These are phyloP conservation scores for Aphelenchoides fujianensis DNA, from an alignment of 1,140 invertebrate species.

Conservation along the genomic window DNA sequence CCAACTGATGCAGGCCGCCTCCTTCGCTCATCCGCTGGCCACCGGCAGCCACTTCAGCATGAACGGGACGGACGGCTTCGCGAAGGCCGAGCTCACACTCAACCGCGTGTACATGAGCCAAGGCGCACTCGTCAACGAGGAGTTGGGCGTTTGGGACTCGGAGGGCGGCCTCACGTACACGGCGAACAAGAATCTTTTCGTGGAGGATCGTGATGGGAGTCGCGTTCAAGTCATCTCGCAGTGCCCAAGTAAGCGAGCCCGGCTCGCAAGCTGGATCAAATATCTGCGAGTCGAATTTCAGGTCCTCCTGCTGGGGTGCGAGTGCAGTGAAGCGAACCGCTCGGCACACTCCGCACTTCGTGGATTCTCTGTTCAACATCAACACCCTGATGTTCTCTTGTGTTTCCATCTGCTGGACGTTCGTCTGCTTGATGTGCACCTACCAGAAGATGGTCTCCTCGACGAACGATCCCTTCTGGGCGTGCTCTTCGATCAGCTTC, in stretches of 20 bases:
- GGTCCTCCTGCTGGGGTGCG: constrained; percentile 34
- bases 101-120: constrained; percentile 39
- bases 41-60: constrained; percentile 37
- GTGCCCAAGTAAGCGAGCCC: constrained; percentile 42
- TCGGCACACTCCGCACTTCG: constrained; percentile 32
- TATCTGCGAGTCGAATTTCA: too few relatives aligned
- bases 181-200: constrained; percentile 26
- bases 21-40: constrained; percentile 43
- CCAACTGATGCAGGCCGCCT: constrained; percentile 26
- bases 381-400: constrained; percentile 37
- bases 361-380: constrained; percentile 26
- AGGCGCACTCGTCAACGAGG: constrained; percentile 26
- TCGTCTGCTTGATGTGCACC: constrained; percentile 49
- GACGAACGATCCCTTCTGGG: constrained; percentile 37
- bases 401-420: constrained; percentile 32
- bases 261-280: neutral
- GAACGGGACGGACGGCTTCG: constrained; percentile 46
- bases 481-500: constrained; percentile 39
- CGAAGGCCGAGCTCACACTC: constrained; percentile 36
- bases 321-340: constrained; percentile 23
- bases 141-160: constrained; percentile 39
- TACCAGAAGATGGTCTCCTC: constrained; percentile 46
- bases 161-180: constrained; percentile 43
- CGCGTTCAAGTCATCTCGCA: constrained; percentile 32
- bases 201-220: constrained; percentile 50